Base-by-base conservation (phyloP, 2,113 vertebrate genomes). In the Pedetes capensis region DNA sequence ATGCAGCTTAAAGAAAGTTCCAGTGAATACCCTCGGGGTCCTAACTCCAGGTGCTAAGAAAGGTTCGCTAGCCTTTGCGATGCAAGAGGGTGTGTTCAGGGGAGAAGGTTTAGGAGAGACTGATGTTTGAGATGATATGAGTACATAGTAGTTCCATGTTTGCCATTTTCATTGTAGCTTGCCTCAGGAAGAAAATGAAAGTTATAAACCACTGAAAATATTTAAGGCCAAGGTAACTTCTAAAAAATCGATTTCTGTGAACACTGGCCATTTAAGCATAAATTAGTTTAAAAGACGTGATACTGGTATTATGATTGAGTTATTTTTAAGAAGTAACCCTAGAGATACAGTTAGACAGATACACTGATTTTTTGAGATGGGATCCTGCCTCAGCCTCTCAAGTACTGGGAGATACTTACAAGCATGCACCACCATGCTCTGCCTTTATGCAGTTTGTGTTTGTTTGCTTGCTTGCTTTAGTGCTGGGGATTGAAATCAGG, bases 151-250 rank as follows among this genome's bases (percentile, higher is more conserved):
- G 29, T 68, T 95, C 29, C 84, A 47, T 29, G 75, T 51, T 87
- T 92, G 74, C 37, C 69, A 47, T 47, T 95, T 84, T 83, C 18
- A 16, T 44, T 39, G 44, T 68, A 68, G 61, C 42, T 82, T 86
- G 37, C 69, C 90, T 86, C n/a, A 39, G 39, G 44, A 34, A 91
- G 32, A 74, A 32, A 95, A 79, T 87, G 27, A 89, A 79, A 79
- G 66, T 87, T 93, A 84, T 72, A 92, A 57, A 64, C n/a, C 29
- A 59, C 47, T 90, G 64, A 94, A 91, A 92, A 78, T 92, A 81
- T 66, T 42, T 20, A 6, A 93, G 49, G 23, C 29, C 76, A 93
- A 89, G 34, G 87, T 76, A 80, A 16, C 59, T 87, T 93, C 68
- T 11, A 16, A 92, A 55, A 39, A 42, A 25, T 17, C 34, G 20